Evolutionary conservation across 2,888 invertebrate genomes (phyloP).

Genomic region (Myopa tessellatipennis): DNA sequence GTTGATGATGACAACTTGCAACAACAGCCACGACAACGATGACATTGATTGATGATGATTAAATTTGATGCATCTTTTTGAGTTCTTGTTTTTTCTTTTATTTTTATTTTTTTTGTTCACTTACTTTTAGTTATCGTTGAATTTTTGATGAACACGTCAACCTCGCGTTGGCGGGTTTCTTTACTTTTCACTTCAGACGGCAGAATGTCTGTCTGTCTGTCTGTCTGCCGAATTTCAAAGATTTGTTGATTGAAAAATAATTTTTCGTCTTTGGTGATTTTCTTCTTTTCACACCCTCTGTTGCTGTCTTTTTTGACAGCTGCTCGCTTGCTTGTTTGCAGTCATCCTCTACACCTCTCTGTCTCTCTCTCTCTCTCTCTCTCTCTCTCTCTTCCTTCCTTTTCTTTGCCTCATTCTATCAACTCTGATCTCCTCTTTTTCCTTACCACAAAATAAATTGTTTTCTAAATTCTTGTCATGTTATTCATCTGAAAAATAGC

Average conservation of each 20-base stretch:
- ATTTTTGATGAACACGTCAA: background rate
- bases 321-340: background rate
- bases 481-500: background rate
- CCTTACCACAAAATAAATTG: constrained; percentile 13
- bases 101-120: too few species aligned
- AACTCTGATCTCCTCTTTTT: background rate
- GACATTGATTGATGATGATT: constrained; percentile 69
- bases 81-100: constrained; percentile 36
- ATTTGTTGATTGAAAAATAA: constrained; percentile 41
- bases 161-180: background rate
- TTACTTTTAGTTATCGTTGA: constrained; percentile 38
- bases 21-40: constrained; percentile 47
- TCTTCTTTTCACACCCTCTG: background rate
- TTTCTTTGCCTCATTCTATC: too few species aligned
- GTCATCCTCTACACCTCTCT: background rate
- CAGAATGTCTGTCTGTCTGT: background rate
- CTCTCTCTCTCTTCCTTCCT: background rate
- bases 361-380: background rate
- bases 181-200: too few species aligned
- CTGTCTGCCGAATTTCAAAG: background rate
- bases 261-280: constrained; percentile 37
- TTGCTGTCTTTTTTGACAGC: background rate
- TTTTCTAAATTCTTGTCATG: constrained; percentile 11
- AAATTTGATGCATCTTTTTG: constrained; percentile 64
- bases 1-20: constrained; percentile 51